Conservation (phyloP, 2,113 vertebrate species). For the Eulemur rufifrons region DNA sequence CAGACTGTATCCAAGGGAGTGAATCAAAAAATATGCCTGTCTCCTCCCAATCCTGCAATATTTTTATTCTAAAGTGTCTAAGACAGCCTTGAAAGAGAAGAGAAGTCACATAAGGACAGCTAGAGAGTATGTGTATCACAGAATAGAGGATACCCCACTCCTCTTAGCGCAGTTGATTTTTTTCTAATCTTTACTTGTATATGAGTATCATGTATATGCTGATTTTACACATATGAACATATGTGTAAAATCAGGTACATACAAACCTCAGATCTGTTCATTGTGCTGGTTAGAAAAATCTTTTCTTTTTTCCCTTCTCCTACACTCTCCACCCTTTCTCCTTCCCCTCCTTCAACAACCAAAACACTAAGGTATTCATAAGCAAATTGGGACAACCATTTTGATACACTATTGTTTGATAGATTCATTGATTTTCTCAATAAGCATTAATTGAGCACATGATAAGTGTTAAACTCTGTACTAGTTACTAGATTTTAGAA, state of each 20-base stretch:
- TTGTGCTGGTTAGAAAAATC: neutral
- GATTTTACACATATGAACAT: neutral
- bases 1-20: conserved; percentile 14
- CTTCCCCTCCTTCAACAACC: neutral
- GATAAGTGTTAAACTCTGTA: neutral
- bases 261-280: neutral
- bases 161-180: neutral
- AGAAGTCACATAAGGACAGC: conserved; percentile 32
- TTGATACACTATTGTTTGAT: neutral
- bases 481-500: neutral
- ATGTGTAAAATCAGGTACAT: neutral
- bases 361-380: neutral
- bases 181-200: neutral
- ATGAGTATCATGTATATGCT: neutral
- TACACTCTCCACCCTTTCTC: neutral
- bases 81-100: conserved; percentile 1
- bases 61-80: conserved; percentile 41
- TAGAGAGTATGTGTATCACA: neutral
- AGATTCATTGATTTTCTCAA: neutral
- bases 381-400: neutral
- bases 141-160: neutral
- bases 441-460: neutral
- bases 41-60: neutral
- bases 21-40: neutral
- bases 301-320: neutral